A percentile compares a stretch with the other conserved stretches of the same genome.
These are phyloP conservation scores for Orthonyx spaldingii DNA, from an alignment of 2,113 vertebrate genomes.

Conservation along the genomic window DNA sequence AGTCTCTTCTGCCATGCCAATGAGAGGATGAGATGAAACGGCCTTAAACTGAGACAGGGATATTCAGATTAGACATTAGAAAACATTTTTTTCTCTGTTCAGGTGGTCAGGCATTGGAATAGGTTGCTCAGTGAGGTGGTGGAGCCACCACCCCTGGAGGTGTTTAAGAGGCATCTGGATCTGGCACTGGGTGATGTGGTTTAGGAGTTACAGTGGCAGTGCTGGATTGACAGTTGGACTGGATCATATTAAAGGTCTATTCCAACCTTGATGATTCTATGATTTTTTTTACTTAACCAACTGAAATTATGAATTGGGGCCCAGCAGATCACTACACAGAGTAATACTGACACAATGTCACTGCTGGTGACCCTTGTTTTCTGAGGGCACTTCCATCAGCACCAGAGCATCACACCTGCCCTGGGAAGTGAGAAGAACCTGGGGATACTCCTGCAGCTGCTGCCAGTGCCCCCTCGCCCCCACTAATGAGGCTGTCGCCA, in stretches of 20 bases:
- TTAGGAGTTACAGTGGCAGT: neutral
- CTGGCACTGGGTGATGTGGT: neutral
- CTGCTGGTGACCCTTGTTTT: neutral
- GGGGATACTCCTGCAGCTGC: accelerated
- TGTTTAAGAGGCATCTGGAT: neutral
- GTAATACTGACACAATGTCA: accelerated
- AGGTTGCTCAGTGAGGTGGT: neutral
- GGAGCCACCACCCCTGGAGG: neutral
- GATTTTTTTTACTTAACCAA: neutral
- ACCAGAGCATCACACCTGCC: too few relatives aligned
- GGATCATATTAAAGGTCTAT: neutral
- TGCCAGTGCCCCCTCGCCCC: accelerated
- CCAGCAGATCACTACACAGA: accelerated
- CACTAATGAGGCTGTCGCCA: accelerated
- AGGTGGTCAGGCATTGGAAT: neutral
- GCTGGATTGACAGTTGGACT: neutral
- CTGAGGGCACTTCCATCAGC: neutral
- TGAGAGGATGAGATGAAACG: neutral
- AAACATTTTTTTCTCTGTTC: neutral
- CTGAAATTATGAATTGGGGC: neutral
- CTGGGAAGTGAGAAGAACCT: neutral
- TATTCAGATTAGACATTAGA: neutral
- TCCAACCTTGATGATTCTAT: neutral
- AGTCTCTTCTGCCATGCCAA: neutral
- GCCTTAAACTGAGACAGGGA: neutral